phyloP scores from a whole-genome alignment of 2,797 vertebrate species.

The Enteromius paludinosus region DNA sequence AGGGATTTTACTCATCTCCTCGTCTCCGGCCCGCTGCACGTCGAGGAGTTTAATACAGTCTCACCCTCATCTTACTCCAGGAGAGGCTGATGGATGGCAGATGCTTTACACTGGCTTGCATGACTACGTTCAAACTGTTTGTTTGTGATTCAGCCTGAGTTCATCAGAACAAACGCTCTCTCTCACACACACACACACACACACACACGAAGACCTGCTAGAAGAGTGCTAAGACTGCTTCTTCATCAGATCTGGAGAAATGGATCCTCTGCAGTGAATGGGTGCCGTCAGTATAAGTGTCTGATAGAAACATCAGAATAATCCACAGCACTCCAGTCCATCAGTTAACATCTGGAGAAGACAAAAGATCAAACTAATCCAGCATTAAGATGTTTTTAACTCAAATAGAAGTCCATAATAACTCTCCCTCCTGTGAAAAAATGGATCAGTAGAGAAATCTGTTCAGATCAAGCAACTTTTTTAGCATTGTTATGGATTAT shows the following conservation, averaged over 20 bases:
- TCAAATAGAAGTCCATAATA: background rate
- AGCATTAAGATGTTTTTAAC: background rate
- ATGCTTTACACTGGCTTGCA: slow-evolving; percentile 3
- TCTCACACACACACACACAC: background rate
- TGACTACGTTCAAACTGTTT: slow-evolving; percentile 11
- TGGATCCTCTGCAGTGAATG: background rate
- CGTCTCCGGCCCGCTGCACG: slow-evolving; percentile 12
- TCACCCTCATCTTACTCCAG: slow-evolving; percentile 14
- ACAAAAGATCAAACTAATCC: background rate
- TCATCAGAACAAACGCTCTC: slow-evolving; percentile 14
- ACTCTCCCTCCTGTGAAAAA: background rate
- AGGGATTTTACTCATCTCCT: slow-evolving; percentile 40
- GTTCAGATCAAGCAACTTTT: too few relatives aligned
- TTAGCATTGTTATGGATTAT: too few relatives aligned
- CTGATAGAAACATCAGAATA: background rate
- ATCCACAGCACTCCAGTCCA: background rate
- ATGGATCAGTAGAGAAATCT: background rate
- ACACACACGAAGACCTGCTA: background rate
- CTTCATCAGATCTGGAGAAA: background rate
- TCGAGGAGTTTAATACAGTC: slow-evolving; percentile 17
- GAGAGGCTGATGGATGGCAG: slow-evolving; percentile 11
- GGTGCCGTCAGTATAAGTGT: background rate
- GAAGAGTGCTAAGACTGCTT: background rate
- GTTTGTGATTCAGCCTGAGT: slow-evolving; percentile 20
- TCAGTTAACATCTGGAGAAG: background rate